phyloP scores from a whole-genome alignment of 2,113 vertebrate species.

The Stigmatopora argus region DNA sequence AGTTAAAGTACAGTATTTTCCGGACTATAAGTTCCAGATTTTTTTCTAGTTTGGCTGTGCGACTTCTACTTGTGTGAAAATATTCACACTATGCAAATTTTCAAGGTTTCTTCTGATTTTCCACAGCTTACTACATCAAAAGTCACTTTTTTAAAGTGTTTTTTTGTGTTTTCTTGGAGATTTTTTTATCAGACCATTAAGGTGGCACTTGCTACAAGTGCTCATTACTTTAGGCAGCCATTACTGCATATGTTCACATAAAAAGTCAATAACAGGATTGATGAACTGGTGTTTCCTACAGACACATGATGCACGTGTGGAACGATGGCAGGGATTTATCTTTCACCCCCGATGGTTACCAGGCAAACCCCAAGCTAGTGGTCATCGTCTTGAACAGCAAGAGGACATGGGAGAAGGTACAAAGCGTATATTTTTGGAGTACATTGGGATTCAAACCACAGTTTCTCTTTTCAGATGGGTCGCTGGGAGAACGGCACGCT shows the following conservation, averaged over 20 bases:
- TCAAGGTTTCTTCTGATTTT: background rate
- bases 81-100: too few species aligned
- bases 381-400: slow-evolving; percentile 91
- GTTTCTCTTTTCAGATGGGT: slow-evolving; percentile 77
- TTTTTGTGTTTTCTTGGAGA: background rate
- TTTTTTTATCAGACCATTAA: background rate
- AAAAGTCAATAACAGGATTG: slow-evolving; percentile 20
- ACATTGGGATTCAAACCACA: background rate
- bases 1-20: background rate
- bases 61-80: too few species aligned
- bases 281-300: slow-evolving; percentile 44
- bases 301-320: slow-evolving; percentile 95
- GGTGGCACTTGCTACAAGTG: background rate
- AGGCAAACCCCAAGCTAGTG: slow-evolving; percentile 90
- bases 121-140: background rate
- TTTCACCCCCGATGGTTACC: slow-evolving; percentile 95
- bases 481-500: slow-evolving; percentile 92
- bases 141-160: background rate
- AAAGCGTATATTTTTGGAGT: background rate
- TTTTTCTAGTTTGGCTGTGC: too few species aligned
- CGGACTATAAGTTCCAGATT: too few species aligned
- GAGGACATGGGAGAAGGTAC: slow-evolving; percentile 93
- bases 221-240: too few species aligned
- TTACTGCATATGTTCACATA: slow-evolving; percentile 5
- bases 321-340: slow-evolving; percentile 92